A percentile compares a stretch with the other conserved stretches of the same genome.
phyloP scores from a whole-genome alignment of 30 jellyfish, hydroid and myxozoan species.

The Cassiopea andromeda region DNA sequence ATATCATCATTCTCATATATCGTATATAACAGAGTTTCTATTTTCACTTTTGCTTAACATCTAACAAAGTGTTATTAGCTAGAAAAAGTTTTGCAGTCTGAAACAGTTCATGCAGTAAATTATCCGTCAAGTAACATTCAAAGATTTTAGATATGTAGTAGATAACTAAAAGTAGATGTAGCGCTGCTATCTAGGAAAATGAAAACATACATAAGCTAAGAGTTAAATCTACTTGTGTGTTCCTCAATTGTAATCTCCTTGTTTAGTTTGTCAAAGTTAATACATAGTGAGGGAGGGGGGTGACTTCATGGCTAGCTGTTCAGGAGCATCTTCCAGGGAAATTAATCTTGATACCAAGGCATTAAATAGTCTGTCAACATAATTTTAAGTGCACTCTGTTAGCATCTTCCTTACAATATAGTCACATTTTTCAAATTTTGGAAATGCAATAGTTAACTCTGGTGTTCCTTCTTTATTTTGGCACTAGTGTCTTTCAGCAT shows the following conservation, averaged over 20 bases:
- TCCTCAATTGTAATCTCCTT: slow-evolving; percentile 30
- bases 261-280: slow-evolving; percentile 39
- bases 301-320: slow-evolving; percentile 27
- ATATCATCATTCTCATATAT: slow-evolving; percentile 18
- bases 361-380: slow-evolving; percentile 46
- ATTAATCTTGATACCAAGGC: slow-evolving; percentile 45
- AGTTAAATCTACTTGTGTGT: slow-evolving; percentile 46
- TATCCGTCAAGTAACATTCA: not conserved
- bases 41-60: slow-evolving; percentile 25
- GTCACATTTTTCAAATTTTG: slow-evolving; percentile 41
- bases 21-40: not conserved
- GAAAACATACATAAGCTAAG: not conserved
- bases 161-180: slow-evolving; percentile 10
- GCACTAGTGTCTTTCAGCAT: slow-evolving; percentile 44
- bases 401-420: slow-evolving; percentile 39
- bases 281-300: slow-evolving; percentile 41
- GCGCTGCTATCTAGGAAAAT: not conserved
- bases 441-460: slow-evolving; percentile 38
- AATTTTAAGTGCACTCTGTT: slow-evolving; percentile 55
- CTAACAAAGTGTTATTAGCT: not conserved
- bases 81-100: not conserved
- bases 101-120: slow-evolving; percentile 5
- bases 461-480: slow-evolving; percentile 31
- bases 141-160: not conserved
- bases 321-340: slow-evolving; percentile 39